Base-by-base conservation (phyloP, 2,888 invertebrate genomes). In the Chymomyza fuscimana region DNA sequence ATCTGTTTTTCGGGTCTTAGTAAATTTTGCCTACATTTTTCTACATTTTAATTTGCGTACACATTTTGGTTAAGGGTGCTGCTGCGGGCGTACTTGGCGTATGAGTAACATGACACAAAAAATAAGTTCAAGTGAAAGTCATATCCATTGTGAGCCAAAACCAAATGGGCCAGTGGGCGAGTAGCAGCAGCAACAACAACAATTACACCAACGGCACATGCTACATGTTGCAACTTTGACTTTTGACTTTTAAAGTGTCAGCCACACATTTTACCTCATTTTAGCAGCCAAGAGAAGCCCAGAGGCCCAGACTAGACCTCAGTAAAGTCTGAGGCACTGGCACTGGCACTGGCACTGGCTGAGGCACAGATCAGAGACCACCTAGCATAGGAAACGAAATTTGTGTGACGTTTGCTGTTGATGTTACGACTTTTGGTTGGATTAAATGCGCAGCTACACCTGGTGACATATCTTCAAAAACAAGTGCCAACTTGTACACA, bases 371-470 rank as follows among this genome's bases (percentile, higher is more conserved):
- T 65, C 65, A 25, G 25, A 25, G n/a, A n/a, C 15, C 51, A 52
- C 25, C 29, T 9, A 19, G 54, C 54, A 54, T 36, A 36, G 19
- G 60, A 36, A 40, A 36, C 36, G 40, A 59, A 69, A 65, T 70
- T 65, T 67, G 70, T 78, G 69, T 76, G 73, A 81, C 76, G 77
- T 83, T 79, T 76, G 71, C 76, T 88, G 84, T 82, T 88, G 87
- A 83, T 86, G 81, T 83, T 88, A 68, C 79, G 87, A 88, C 87
- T 86, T 86, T 86, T 74, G 85, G 85, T 85, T 81, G 85, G 85
- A 88, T 88, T 88, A 88, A 88, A 87, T 88, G 79, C 78, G 78
- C 79, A 82, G 81, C 73, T 79, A 81, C 86, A 86, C 88, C 86
- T 88, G 87, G 78, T 88, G 88, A 88, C 86, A 86, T 80, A 84